Evolutionary conservation across 2,113 vertebrate species (phyloP), one percentile per base, ranked within the genome.

Genomic region (Anser cygnoides): DNA sequence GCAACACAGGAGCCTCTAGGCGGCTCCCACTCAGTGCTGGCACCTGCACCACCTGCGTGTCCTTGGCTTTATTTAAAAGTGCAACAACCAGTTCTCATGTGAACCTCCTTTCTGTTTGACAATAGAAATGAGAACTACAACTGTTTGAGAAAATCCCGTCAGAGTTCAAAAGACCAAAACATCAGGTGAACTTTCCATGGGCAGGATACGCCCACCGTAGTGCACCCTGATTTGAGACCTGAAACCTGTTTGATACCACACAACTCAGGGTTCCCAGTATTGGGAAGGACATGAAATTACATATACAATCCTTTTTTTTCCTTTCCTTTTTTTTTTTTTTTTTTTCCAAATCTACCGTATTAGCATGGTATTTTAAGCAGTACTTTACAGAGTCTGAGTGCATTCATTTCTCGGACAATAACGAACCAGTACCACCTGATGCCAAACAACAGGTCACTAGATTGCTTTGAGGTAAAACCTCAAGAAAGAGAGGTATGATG

Each of bases 21-120:
- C 5, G 61, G 65, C 65, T 70, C 89, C 58, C 44, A 4, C 50
- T 74, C 7, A 0, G 2, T 2, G 6, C 49, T 1, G 6, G 10
- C 0, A 2, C 26, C 11, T 8, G 20, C 41, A 55, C 20, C 33
- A 29, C 13, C 57, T 33, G 6, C 1, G 26, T 9, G 15, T 9
- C 50, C 55, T 62, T 54, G 41, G 58, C n/a, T 26, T 35, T n/a
- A 49, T 19, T 57, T 63, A 31, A 19, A 39, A 83, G n/a, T 9
- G 31, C 22, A 63, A 57, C 46, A 58, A 83, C 66, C 57, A 26
- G 37, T 16, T 54, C 61, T 10, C 8, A 39, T 43, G 23, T 18
- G 44, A 93, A 54, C 3, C 4, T 0, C 11, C 59, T 80, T 65
- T 80, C 72, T 50, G 7, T 50, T 10, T 70, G 65, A 49, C 8